These are phyloP conservation scores for Marasmarcha lunaedactyla DNA, from an alignment of 2,888 invertebrate genomes.

Conservation along the genomic window DNA sequence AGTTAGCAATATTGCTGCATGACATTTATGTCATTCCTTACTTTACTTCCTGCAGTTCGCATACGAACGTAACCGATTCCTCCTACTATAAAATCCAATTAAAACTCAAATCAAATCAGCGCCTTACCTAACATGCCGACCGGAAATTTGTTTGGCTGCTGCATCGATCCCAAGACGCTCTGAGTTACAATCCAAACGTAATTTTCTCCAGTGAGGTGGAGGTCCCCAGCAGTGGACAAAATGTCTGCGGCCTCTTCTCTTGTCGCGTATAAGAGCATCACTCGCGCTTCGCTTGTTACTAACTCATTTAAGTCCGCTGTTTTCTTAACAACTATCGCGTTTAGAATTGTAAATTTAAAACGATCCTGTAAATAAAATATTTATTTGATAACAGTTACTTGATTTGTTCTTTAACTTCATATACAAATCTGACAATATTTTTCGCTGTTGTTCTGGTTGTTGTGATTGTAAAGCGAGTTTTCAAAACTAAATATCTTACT, in stretches of 20 bases:
- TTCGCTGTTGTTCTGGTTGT: too few relatives aligned
- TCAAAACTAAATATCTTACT: too few relatives aligned
- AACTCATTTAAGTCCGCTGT: conserved; percentile 83
- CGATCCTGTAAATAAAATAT: conserved; percentile 42
- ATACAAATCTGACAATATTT: too few relatives aligned
- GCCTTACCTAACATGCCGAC: conserved; percentile 90
- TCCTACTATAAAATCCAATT: too few relatives aligned
- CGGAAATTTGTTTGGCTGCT: conserved; percentile 79
- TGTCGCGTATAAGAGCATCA: conserved; percentile 92
- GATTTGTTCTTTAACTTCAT: too few relatives aligned
- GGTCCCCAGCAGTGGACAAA: conserved; percentile 78
- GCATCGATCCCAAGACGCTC: conserved; percentile 87
- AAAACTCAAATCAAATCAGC: too few relatives aligned
- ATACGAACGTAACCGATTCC: too few relatives aligned
- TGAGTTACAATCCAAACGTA: conserved; percentile 98
- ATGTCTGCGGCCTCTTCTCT: conserved; percentile 89
- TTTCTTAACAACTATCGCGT: conserved; percentile 84
- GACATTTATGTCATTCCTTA: too few relatives aligned
- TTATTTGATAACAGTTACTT: too few relatives aligned
- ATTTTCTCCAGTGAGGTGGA: conserved; percentile 88
- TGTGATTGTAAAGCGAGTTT: too few relatives aligned
- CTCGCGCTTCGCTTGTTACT: conserved; percentile 90
- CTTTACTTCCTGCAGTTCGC: too few relatives aligned
- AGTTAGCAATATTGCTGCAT: too few relatives aligned
- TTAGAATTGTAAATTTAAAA: conserved; percentile 83